phyloP scores from a whole-genome alignment of 2,888 invertebrate species.

The Pyrochroa serraticornis region DNA sequence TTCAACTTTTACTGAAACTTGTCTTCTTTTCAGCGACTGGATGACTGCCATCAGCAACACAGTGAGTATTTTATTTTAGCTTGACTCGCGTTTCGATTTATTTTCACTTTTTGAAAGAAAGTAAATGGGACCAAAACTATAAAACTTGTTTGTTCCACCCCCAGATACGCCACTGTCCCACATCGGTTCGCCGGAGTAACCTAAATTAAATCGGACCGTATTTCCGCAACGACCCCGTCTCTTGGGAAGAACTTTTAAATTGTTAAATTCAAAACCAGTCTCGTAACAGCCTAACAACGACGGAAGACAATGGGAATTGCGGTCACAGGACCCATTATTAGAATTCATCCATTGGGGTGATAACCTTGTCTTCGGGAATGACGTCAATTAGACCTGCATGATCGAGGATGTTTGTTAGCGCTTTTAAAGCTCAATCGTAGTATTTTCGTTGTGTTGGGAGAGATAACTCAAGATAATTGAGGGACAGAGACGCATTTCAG shows the following conservation, averaged over 20 bases:
- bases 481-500: not conserved
- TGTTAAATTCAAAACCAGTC: not conserved
- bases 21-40: constrained; percentile 70
- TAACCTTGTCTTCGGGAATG: no score
- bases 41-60: constrained; percentile 81
- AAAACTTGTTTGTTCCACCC: not conserved
- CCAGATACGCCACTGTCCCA: not conserved
- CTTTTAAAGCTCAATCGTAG: no score
- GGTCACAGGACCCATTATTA: not conserved
- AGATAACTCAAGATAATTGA: no score
- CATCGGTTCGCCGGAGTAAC: not conserved
- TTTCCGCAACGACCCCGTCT: no score
- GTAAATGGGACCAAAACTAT: constrained; percentile 1
- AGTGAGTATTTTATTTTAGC: constrained; percentile 60
- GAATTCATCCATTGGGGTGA: not conserved
- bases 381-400: no score
- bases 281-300: no score
- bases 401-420: no score
- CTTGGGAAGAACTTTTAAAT: no score
- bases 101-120: not conserved
- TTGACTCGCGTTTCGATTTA: not conserved
- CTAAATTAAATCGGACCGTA: not conserved
- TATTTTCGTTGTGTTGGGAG: no score
- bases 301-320: no score
- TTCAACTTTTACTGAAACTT: constrained; percentile 11